phyloP scores from a whole-genome alignment of 2,888 invertebrate genomes.

The Nomada fabriciana region DNA sequence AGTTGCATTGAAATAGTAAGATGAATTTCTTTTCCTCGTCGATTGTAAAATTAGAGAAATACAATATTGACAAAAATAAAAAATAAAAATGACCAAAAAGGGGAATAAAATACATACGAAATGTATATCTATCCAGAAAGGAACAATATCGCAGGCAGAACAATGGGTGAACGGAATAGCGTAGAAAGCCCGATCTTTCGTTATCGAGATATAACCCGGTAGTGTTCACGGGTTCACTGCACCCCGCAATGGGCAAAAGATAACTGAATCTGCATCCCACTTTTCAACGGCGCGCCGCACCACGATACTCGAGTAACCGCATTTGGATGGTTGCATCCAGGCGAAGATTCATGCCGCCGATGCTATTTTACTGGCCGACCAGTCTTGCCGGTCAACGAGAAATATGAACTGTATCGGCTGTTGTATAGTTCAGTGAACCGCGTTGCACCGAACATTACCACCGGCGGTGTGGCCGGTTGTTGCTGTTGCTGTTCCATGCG shows the following conservation, averaged over 20 bases:
- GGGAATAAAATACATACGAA: neutral
- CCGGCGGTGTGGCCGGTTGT: neutral
- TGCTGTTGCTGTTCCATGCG: constrained; percentile 10
- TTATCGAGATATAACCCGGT: constrained; percentile 46
- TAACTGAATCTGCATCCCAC: constrained; percentile 67
- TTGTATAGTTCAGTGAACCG: constrained; percentile 53
- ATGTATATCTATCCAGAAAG: neutral
- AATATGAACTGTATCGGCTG: constrained; percentile 60
- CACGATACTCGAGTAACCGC: constrained; percentile 61
- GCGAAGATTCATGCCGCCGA: constrained; percentile 31
- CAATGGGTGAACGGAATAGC: neutral
- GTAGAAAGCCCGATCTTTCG: constrained; percentile 16
- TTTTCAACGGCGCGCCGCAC: constrained; percentile 41
- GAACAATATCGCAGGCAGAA: neutral
- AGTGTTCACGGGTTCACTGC: constrained; percentile 58
- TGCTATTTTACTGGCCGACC: constrained; percentile 57
- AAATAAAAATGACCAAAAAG: too few species aligned
- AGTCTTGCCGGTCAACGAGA: constrained; percentile 60
- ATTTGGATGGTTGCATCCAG: constrained; percentile 53
- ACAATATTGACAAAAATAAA: too few species aligned
- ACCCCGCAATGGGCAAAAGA: constrained; percentile 55
- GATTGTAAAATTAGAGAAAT: too few species aligned
- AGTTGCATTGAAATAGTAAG: too few species aligned
- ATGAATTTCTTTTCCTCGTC: too few species aligned
- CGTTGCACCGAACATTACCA: constrained; percentile 17